phyloP scores from a whole-genome alignment of 37 sponge, comb jelly and placozoan genomes.

The Chondrilla cf. caribensis region DNA sequence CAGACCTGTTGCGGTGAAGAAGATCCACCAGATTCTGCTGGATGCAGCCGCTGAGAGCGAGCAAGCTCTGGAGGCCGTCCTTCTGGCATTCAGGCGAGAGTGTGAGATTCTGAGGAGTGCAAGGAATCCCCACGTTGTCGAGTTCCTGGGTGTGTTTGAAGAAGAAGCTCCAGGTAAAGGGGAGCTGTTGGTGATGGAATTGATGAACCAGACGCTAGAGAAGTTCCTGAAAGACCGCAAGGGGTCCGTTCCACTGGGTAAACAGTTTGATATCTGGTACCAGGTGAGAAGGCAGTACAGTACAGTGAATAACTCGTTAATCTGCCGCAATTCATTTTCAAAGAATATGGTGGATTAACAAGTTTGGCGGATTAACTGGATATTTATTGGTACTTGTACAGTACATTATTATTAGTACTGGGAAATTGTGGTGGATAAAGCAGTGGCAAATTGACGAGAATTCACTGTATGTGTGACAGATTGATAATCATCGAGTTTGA shows the following conservation, averaged over 20 bases:
- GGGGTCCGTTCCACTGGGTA: background rate
- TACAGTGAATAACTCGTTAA: no score
- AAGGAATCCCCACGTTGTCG: background rate
- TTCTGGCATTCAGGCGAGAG: background rate
- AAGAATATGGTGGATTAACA: no score
- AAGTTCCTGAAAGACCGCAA: background rate
- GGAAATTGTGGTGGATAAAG: no score
- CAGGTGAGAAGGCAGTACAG: background rate
- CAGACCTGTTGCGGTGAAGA: slow-evolving; percentile 1
- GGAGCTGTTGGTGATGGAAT: background rate
- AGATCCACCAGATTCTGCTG: background rate
- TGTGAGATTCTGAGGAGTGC: background rate
- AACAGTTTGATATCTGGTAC: background rate
- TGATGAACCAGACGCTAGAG: background rate
- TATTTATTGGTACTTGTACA: no score
- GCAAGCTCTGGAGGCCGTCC: background rate
- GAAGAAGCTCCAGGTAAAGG: background rate
- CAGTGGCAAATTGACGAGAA: background rate
- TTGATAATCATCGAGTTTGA: no score
- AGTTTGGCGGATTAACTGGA: no score
- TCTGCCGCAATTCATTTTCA: no score
- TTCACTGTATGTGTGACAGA: background rate
- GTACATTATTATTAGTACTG: no score
- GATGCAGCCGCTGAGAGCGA: background rate
- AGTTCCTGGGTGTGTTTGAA: background rate